Percentiles rank a stretch among this genome's conserved stretches.
Conservation (phyloP, 2,888 invertebrate species). For the Plemyria rubiginata region DNA sequence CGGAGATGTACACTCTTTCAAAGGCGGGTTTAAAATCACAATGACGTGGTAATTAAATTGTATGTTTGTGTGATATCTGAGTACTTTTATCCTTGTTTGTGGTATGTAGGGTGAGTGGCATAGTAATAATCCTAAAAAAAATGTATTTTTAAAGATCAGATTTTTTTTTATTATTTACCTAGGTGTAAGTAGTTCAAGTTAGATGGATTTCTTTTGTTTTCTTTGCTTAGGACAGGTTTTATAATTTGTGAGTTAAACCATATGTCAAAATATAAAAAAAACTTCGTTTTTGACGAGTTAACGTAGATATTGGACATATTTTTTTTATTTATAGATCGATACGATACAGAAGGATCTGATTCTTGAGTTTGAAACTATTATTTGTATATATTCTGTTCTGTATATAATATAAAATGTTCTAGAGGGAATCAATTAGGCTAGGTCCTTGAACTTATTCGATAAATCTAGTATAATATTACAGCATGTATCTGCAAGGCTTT, state of each 20-base stretch:
- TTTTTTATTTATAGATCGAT: too few relatives aligned
- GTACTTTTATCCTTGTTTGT: constrained; percentile 72
- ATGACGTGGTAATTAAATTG: constrained; percentile 78
- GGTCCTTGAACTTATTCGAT: not conserved
- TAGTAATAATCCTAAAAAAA: not conserved
- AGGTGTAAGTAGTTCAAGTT: too few relatives aligned
- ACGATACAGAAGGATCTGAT: too few relatives aligned
- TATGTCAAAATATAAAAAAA: too few relatives aligned
- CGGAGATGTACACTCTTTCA: constrained; percentile 54
- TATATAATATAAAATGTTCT: not conserved
- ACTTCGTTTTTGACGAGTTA: too few relatives aligned
- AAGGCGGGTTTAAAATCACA: constrained; percentile 80
- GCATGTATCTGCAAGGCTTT: not conserved
- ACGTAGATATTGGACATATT: too few relatives aligned
- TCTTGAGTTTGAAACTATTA: too few relatives aligned
- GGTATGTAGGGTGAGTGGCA: constrained; percentile 48
- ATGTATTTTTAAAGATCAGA: too few relatives aligned
- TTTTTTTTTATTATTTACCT: not conserved
- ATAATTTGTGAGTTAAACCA: too few relatives aligned
- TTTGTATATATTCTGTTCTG: too few relatives aligned
- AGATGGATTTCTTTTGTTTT: too few relatives aligned
- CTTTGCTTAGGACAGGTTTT: too few relatives aligned
- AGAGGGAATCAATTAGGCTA: not conserved
- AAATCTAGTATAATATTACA: not conserved
- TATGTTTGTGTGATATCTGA: constrained; percentile 72